Evolutionary conservation across 2,797 vertebrate genomes (phyloP).

Genomic region (Pangasius mekongensis): DNA sequence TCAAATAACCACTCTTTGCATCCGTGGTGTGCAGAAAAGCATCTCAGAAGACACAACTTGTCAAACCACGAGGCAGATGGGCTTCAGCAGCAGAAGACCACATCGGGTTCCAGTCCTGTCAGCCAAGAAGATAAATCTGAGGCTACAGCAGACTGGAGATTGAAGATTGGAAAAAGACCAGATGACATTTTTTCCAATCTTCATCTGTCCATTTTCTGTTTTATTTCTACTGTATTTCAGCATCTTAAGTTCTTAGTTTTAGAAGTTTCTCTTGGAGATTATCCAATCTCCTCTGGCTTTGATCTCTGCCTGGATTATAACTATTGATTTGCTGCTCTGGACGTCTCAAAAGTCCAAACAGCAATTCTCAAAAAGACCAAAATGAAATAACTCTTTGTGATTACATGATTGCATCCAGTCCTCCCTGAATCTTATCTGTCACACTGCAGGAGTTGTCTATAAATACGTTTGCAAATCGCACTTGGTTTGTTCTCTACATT

Average conservation of each 20-base stretch:
- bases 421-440: not conserved
- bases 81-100: not conserved
- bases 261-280: not conserved
- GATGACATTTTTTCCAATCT: not conserved
- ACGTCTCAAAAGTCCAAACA: not conserved
- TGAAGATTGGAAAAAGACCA: not conserved
- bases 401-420: not conserved
- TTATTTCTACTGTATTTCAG: not conserved
- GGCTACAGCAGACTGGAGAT: not conserved
- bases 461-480: no score
- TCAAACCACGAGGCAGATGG: not conserved
- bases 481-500: no score
- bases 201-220: not conserved
- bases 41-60: not conserved
- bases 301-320: not conserved
- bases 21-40: not conserved
- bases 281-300: not conserved
- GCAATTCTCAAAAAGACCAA: not conserved
- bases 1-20: not conserved
- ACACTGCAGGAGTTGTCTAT: not conserved
- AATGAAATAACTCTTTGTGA: not conserved
- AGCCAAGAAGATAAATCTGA: not conserved
- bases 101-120: not conserved
- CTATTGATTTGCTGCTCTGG: not conserved
- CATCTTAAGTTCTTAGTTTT: not conserved